Percentiles rank a stretch among this genome's conserved stretches.
These are phyloP conservation scores for Solenopsis invicta DNA, from an alignment of 1,140 invertebrate genomes.

Conservation along the genomic window DNA sequence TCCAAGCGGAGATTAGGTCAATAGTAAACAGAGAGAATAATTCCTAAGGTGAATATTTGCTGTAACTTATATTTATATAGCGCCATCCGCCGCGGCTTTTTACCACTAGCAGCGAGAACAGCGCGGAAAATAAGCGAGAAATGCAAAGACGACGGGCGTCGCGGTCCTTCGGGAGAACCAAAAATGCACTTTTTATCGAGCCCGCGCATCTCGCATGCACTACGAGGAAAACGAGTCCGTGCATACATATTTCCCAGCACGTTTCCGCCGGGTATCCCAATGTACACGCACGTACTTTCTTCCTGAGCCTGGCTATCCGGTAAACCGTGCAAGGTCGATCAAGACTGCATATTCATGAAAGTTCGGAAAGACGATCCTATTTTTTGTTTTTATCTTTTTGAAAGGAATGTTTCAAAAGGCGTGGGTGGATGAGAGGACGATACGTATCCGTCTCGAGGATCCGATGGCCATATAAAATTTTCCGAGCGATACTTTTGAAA, in stretches of 20 bases:
- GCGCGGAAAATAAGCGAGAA: slow-evolving; percentile 41
- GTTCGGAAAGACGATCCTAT: slow-evolving; percentile 52
- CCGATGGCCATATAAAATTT: slow-evolving; percentile 55
- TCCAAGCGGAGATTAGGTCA: background rate
- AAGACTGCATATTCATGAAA: slow-evolving; percentile 71
- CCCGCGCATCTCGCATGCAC: slow-evolving; percentile 77
- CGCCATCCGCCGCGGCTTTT: background rate
- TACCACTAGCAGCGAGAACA: slow-evolving; percentile 20
- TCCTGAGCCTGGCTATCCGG: slow-evolving; percentile 66
- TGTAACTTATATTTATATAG: slow-evolving; percentile 25
- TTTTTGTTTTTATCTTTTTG: slow-evolving; percentile 20
- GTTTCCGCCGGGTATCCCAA: slow-evolving; percentile 69
- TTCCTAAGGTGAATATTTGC: slow-evolving; percentile 21
- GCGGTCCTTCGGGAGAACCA: slow-evolving; percentile 69
- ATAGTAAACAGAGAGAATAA: background rate
- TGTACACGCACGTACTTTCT: slow-evolving; percentile 63
- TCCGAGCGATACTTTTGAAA: slow-evolving; percentile 36
- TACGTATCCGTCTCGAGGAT: slow-evolving; percentile 7
- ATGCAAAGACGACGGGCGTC: slow-evolving; percentile 26
- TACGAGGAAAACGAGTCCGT: slow-evolving; percentile 64
- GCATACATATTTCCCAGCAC: slow-evolving; percentile 80
- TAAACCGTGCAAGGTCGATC: slow-evolving; percentile 69
- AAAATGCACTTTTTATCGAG: slow-evolving; percentile 81
- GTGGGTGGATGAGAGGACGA: background rate
- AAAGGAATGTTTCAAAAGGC: slow-evolving; percentile 28